These are phyloP conservation scores for Rachycentron canadum DNA, from an alignment of 2,797 vertebrate genomes.

Conservation along the genomic window DNA sequence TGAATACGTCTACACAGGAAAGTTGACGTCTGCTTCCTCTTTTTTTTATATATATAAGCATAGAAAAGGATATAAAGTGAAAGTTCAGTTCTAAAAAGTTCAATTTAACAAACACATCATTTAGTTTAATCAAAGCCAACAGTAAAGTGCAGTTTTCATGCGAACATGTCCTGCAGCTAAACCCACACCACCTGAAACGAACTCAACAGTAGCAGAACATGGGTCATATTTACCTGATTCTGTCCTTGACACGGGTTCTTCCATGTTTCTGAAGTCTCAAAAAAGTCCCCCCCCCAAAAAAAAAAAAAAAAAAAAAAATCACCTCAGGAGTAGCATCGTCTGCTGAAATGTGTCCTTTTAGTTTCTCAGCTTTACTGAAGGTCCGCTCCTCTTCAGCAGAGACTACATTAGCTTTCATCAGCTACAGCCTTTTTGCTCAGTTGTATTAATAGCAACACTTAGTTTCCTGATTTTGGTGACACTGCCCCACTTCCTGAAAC, in stretches of 20 bases:
- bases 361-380: neutral
- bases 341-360: neutral
- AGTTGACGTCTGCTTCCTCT: slow-evolving; percentile 64
- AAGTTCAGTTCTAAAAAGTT: neutral
- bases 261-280: slow-evolving; percentile 63
- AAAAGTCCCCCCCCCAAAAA: neutral
- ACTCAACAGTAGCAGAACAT: neutral
- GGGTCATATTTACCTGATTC: slow-evolving; percentile 65
- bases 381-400: slow-evolving; percentile 31
- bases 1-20: slow-evolving; percentile 47
- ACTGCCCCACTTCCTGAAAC: slow-evolving; percentile 87
- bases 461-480: slow-evolving; percentile 85
- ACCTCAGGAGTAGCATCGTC: slow-evolving; percentile 46
- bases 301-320: slow-evolving; percentile 42
- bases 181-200: slow-evolving; percentile 10
- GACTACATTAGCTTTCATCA: slow-evolving; percentile 55
- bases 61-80: slow-evolving; percentile 15
- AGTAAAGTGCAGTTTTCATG: neutral
- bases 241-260: slow-evolving; percentile 37
- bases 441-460: slow-evolving; percentile 82
- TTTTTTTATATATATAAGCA: slow-evolving; percentile 57
- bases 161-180: neutral
- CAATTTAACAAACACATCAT: neutral
- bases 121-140: neutral
- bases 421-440: slow-evolving; percentile 52